phyloP scores from a whole-genome alignment of 2,797 vertebrate species.

The Ctenopoma multispine region DNA sequence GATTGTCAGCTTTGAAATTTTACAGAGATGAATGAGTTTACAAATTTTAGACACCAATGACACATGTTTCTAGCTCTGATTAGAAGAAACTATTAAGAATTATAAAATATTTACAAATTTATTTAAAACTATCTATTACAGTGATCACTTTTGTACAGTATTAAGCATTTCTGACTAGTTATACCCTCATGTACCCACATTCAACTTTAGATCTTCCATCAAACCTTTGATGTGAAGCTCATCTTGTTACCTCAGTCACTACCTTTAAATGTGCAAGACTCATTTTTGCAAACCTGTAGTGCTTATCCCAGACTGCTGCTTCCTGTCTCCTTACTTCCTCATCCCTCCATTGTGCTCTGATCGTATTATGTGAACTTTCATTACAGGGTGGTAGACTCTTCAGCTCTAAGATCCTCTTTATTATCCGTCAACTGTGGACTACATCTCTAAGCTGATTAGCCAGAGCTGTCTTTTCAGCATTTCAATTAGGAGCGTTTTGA shows the following conservation, averaged over 20 bases:
- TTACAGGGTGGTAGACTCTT: constrained; percentile 74
- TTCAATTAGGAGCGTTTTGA: constrained; percentile 77
- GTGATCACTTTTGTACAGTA: background rate
- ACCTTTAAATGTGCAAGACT: too few species aligned
- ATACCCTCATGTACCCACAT: background rate
- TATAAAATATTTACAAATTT: background rate
- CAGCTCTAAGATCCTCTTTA: constrained; percentile 75
- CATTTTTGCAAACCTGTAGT: too few species aligned
- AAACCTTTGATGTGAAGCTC: background rate
- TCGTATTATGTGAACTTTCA: constrained; percentile 68
- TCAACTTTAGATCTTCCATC: background rate
- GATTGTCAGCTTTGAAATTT: too few species aligned
- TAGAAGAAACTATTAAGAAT: too few species aligned
- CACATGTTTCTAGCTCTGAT: background rate
- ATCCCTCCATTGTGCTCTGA: constrained; percentile 63
- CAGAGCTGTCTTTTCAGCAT: constrained; percentile 75
- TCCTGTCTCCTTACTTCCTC: constrained; percentile 28
- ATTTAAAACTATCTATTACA: background rate
- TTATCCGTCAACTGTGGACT: constrained; percentile 74
- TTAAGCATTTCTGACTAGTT: background rate
- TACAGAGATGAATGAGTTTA: too few species aligned
- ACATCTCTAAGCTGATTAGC: constrained; percentile 82
- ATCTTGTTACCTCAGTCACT: too few species aligned
- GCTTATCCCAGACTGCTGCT: constrained; percentile 18
- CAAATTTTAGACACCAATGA: too few species aligned